Base-by-base conservation (phyloP, 2,113 vertebrate species). In the Trogon surrucura region DNA sequence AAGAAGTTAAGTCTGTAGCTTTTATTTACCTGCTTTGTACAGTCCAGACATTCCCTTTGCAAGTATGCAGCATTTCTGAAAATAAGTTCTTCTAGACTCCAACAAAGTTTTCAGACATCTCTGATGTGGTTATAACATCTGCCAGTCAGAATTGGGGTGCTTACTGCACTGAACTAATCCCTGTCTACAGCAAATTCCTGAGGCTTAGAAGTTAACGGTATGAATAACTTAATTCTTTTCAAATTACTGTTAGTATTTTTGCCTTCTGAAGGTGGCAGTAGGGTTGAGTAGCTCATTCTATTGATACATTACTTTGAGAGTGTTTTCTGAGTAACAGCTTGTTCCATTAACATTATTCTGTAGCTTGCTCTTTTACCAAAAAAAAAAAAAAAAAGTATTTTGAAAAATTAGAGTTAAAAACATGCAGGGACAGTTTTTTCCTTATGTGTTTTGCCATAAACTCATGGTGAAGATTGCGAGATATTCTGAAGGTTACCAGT, bases 161-260 rank as follows among this genome's bases (percentile, higher is more conserved):
- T 81, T 57, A 32, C 19, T 91, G 60, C 54, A 47, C 32, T 92
- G 17, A 92, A n/a, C 41, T 89, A 86, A 90, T 84, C 74, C 60
- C 71, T 85, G 66, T 87, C 56, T 91, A 34, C 51, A 71, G 53
- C 25, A 95, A 50, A 91, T 94, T 93, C 79, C 82, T 96, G 85
- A 95, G 80, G 41, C 53, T 91, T 88, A 36, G 60, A 79, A 91
- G 69, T 88, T 89, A 91, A 88, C 54, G 60, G 65, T 56, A 53
- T 53, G 51, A 90, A 45, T 88, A 94, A 72, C 71, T 93, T 93
- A 45, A 62, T 89, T 90, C 41, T 93, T 93, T 92, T 84, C 44
- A 70, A 34, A 44, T 51, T 27, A 83, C 15, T 70, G 57, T 90
- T 67, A 38, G 22, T 78, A 54, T 70, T 80, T 90, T 96, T 13